phyloP scores from a whole-genome alignment of 2,113 vertebrate genomes.

The Notarius quadriscutis region DNA sequence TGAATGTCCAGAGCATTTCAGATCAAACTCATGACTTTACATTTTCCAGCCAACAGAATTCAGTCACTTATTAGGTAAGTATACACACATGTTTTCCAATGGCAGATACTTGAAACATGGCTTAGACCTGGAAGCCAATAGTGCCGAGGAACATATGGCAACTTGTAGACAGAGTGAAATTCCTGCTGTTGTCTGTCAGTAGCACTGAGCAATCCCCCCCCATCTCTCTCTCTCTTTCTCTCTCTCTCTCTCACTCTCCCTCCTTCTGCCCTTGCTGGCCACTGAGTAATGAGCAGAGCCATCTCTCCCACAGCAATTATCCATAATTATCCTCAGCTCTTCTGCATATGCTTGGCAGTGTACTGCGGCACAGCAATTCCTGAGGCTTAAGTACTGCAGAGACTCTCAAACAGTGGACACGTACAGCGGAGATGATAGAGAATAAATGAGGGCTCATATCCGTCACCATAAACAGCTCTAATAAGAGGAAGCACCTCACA shows the following conservation, averaged over 20 bases:
- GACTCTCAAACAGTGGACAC: slow-evolving; percentile 18
- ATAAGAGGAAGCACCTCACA: neutral
- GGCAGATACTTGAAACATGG: neutral
- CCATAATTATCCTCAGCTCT: slow-evolving; percentile 51
- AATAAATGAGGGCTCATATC: slow-evolving; percentile 25
- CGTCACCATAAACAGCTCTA: neutral
- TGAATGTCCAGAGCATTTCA: neutral
- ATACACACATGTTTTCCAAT: neutral
- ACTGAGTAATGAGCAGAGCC: slow-evolving; percentile 39
- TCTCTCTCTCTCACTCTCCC: neutral
- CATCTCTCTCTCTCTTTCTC: neutral
- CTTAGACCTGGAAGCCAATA: neutral
- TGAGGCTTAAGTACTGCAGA: slow-evolving; percentile 25
- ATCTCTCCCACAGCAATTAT: slow-evolving; percentile 52
- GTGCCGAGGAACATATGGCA: neutral
- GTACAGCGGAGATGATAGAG: neutral
- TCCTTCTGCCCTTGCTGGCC: slow-evolving; percentile 5
- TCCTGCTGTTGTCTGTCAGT: slow-evolving; percentile 15
- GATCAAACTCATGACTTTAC: neutral
- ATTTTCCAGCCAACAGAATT: neutral
- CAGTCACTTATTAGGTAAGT: neutral
- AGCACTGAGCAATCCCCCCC: neutral
- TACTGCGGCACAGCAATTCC: slow-evolving; percentile 37
- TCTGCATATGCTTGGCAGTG: slow-evolving; percentile 12
- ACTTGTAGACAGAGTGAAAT: neutral